Evolutionary conservation across 1,140 invertebrate genomes (phyloP), one percentile per base, ranked within the genome.

Genomic region (Melipona quadrifasciata): DNA sequence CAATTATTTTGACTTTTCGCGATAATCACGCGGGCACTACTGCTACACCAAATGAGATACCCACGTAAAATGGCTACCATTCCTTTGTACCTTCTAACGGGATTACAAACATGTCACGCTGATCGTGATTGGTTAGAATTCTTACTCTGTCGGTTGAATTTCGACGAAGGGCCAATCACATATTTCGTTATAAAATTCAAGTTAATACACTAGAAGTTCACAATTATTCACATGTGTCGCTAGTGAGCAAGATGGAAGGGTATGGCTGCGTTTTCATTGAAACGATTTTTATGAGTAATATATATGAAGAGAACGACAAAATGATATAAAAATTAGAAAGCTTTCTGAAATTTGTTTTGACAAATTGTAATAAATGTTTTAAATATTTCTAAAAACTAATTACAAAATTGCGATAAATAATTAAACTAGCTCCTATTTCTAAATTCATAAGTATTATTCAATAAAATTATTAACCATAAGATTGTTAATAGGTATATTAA

Each of bases 41-140:
- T 89, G 86, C 86, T 86, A 82, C 70, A 39, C 85, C 57, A 75
- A 81, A 89, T 67, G 86, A 77, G 80, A 71, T 78, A 78, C 80
- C 79, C 80, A 88, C 86, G 72, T 88, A 88, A 88, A 89, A 88
- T 88, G 88, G 86, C 88, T 81, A 34, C 80, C 77, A 71, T 86
- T 67, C 88, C 87, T 83, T 82, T 86, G 86, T 89, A 88, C 53
- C 87, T 87, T 81, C 57, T 87, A 87, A 87, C 80, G 80, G 84
- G 75, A 86, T 74, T 80, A 71, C 55, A 21, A 34, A 2, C 10
- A 51, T 74, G 58, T 51, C 80, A 88, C 6, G 8, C 2, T 27
- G 12, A 10, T 47, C 19, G 12, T 24, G 51, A 86, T 88, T 88
- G 76, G 87, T 57, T 34, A n/a, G 21, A 53, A 47, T 78, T 57